A percentile compares a stretch with the other conserved stretches of the same genome.
phyloP scores from a whole-genome alignment of 2,888 invertebrate species.

The Ichneumoninae sp. region DNA sequence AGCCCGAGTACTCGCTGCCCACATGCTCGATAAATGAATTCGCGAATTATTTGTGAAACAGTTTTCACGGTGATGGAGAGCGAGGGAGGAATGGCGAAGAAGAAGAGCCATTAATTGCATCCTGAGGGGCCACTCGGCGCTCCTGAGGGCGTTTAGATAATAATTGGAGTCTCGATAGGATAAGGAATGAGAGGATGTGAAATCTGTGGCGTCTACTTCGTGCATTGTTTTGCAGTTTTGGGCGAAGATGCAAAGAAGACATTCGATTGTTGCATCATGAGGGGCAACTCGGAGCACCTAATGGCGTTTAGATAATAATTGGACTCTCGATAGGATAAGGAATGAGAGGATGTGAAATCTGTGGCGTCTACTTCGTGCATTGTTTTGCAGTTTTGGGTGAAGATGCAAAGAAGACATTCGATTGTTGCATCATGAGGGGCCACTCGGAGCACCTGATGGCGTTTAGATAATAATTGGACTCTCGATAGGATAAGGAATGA shows the following conservation, averaged over 20 bases:
- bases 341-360: background rate
- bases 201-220: constrained; percentile 3
- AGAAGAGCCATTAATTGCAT: background rate
- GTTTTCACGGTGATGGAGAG: background rate
- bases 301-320: background rate
- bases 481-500: background rate
- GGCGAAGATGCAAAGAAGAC: background rate
- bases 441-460: background rate
- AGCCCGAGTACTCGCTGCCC: constrained; percentile 31
- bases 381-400: background rate
- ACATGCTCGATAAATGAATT: constrained; percentile 24
- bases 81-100: background rate
- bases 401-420: background rate
- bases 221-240: background rate
- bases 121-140: background rate
- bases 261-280: background rate
- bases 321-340: background rate
- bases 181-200: background rate
- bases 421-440: background rate
- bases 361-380: background rate
- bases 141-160: background rate
- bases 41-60: background rate
- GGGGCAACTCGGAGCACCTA: background rate
- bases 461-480: background rate
- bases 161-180: background rate